phyloP scores from a whole-genome alignment of 2,113 vertebrate genomes.

The Phrynosoma platyrhinos region DNA sequence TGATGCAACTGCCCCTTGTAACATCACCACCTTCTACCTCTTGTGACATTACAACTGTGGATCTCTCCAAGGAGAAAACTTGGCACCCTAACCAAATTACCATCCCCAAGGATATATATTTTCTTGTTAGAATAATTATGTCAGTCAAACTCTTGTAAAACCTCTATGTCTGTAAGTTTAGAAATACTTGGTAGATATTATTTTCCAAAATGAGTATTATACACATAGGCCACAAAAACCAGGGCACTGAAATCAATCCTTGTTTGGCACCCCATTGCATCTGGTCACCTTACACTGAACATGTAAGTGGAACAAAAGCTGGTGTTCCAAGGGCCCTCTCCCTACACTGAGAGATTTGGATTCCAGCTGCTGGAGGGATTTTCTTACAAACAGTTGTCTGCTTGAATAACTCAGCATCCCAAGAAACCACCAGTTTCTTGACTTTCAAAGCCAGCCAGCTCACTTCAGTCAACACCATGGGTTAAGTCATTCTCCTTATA shows the following conservation, averaged over 20 bases:
- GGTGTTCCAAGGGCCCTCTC: slow-evolving; percentile 43
- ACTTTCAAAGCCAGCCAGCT: slow-evolving; percentile 56
- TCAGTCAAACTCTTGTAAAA: background rate
- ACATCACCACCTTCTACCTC: too few relatives aligned
- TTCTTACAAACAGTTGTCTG: slow-evolving; percentile 68
- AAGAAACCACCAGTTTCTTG: slow-evolving; percentile 45
- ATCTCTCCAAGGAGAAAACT: background rate
- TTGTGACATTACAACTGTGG: too few relatives aligned
- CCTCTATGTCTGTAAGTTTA: background rate
- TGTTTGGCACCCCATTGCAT: slow-evolving; percentile 25
- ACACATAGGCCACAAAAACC: background rate
- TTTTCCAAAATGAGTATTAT: background rate
- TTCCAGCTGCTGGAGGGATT: slow-evolving; percentile 68
- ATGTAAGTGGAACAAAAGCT: background rate
- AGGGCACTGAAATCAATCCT: slow-evolving; percentile 25
- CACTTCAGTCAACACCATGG: slow-evolving; percentile 28
- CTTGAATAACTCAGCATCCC: slow-evolving; percentile 51
- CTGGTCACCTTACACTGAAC: slow-evolving; percentile 1
- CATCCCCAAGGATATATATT: background rate
- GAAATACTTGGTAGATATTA: background rate
- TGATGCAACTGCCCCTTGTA: too few relatives aligned
- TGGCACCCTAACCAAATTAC: background rate
- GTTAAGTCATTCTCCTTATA: slow-evolving; percentile 57
- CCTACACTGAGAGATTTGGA: slow-evolving; percentile 60
- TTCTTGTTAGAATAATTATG: background rate